Evolutionary conservation across 2,797 vertebrate species (phyloP), one percentile per base, ranked within the genome.

Genomic region (Sphaeramia orbicularis): DNA sequence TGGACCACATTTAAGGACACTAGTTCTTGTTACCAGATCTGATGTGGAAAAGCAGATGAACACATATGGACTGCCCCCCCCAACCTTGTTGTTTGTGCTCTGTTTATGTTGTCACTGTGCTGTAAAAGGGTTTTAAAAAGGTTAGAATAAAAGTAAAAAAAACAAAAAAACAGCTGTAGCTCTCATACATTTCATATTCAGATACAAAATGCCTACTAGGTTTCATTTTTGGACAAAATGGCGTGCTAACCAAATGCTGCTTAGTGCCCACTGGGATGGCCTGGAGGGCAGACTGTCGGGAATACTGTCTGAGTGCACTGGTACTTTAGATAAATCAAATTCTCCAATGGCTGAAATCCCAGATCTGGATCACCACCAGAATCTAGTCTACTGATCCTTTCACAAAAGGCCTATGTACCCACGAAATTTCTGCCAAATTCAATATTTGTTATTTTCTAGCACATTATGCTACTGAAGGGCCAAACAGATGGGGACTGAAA

Each of bases 301-400:
- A 36, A 74, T 65, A 43, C 48, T 13, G 18, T 19, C 36, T 37
- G 42, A 69, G 57, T 0, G 59, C 19, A 15, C 42, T 42, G 59
- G 10, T 45, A 67, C 13, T 40, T 65, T 58, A 56, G 36, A 27
- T 10, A 38, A 60, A 66, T 56, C 4, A 32, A 40, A 69, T 51
- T 68, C 10, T 30, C 47, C 77, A 54, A 80, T 76, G 73, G 81
- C 74, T 60, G 30, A 58, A 63, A 78, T 73, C 74, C 66, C 71
- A 76, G 75, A 75, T 76, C 62, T 79, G 77, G 56, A 77, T 60
- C 35, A 4, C 6, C 48, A 52, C 38, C 49, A 52, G 57, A 57
- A 60, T 48, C 16, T 8, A 32, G 8, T 48, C 38, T 15, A 78
- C 67, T 70, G 63, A 78, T 80, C 32, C 5, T 18, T 45, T 16